Base-by-base conservation (phyloP, 2,888 invertebrate genomes). In the Eupithecia pulchellata region DNA sequence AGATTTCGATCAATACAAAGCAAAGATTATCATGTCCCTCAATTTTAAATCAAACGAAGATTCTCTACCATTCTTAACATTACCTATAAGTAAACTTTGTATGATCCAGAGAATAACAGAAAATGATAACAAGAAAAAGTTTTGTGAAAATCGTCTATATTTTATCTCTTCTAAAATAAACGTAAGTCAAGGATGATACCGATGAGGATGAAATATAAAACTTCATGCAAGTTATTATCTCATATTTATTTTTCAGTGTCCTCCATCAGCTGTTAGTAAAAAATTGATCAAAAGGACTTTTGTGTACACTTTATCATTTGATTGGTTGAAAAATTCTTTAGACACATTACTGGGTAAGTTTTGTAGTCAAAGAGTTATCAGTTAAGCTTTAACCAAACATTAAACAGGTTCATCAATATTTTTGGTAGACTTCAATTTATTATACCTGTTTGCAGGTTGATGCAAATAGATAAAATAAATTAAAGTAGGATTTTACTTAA, bases 61-160 rank as follows among this genome's bases (percentile, higher is more conserved):
- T 86, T 94, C 95, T 71, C 78, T 90, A 39, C 95, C 95, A 1
- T 95, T 95, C 77, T 84, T 94, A 72, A 89, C 90, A 61, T 81
- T 95, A 52, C 89, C 95, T 1, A 39, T 88, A 2, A 86, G 79
- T 75, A 86, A 86, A 64, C 85, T 94, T 73, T 34, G 85, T 14
- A 85, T 86, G 75, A 84, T 94, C 70, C 84, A 83, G 66, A 88
- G 85, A 80, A 81, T 81, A 29, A 91, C 89, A 39, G 81, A 87
- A 80, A 83, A 86, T 64, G 96, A 96, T 84, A 77, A 85, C 9
- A 78, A 77, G 4, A 78, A 85, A 64, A 86, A 94, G 1, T 89
- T 87, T 71, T 91, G 91, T 74, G 82, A 84, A 68, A 96, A 95
- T 83, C 94, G 96, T 66, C 85, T 96, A n/a, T 95, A 96, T 79